Percentiles rank a stretch among this genome's conserved stretches.
Conservation (phyloP, 2,113 vertebrate species). For the Caranx ignobilis region DNA sequence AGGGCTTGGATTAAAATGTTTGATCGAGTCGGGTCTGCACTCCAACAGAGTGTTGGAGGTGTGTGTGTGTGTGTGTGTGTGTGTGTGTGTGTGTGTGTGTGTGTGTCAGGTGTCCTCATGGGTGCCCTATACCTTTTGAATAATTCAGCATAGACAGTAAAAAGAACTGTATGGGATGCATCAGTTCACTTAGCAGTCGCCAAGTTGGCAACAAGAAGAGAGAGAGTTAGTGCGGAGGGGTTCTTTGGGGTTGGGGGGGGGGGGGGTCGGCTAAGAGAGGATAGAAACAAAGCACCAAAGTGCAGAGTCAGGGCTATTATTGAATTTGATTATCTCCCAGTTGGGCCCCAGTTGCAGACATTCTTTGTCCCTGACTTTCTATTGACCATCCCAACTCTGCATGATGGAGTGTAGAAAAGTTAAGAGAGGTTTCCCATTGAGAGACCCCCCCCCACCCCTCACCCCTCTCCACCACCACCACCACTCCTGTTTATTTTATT, state of each 20-base stretch:
- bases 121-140: conserved; percentile 35
- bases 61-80: background rate
- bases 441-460: background rate
- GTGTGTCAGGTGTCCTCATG: conserved; percentile 7
- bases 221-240: background rate
- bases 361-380: conserved; percentile 47
- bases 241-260: too few relatives aligned
- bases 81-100: too few relatives aligned
- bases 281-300: conserved; percentile 29
- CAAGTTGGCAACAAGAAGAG: conserved; percentile 30
- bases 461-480: too few relatives aligned
- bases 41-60: background rate
- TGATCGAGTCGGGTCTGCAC: background rate
- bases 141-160: conserved; percentile 48
- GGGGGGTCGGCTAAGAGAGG: conserved; percentile 26
- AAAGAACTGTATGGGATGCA: conserved; percentile 29
- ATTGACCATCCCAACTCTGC: conserved; percentile 33
- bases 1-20: background rate
- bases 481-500: background rate
- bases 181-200: conserved; percentile 24
- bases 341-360: conserved; percentile 16
- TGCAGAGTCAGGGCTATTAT: conserved; percentile 62
- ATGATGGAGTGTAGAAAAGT: too few relatives aligned
- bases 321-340: conserved; percentile 67
- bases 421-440: conserved; percentile 8